Evolutionary conservation across 1,140 invertebrate genomes (phyloP).

Genomic region (Drosophila virilis): DNA sequence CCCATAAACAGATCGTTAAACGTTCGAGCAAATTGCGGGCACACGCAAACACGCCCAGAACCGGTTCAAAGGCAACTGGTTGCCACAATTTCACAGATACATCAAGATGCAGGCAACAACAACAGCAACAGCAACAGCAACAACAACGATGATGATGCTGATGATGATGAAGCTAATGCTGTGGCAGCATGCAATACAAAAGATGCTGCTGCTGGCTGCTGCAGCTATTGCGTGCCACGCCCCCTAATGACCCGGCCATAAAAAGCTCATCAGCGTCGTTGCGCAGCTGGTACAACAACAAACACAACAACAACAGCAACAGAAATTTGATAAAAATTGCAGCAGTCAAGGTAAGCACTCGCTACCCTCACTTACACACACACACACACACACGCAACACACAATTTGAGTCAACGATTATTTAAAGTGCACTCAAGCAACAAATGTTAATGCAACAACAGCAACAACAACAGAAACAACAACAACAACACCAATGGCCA

Average conservation of each 20-base stretch:
- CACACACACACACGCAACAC: slow-evolving; percentile 49
- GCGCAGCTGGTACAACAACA: slow-evolving; percentile 37
- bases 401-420: slow-evolving; percentile 78
- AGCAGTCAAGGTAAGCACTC: slow-evolving; percentile 44
- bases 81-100: slow-evolving; percentile 44
- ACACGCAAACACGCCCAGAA: slow-evolving; percentile 72
- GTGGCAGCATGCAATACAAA: slow-evolving; percentile 60
- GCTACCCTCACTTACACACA: not conserved
- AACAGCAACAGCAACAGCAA: not conserved
- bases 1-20: slow-evolving; percentile 79
- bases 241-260: slow-evolving; percentile 76
- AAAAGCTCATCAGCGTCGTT: slow-evolving; percentile 78
- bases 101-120: slow-evolving; percentile 55
- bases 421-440: slow-evolving; percentile 78
- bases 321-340: slow-evolving; percentile 80
- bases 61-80: slow-evolving; percentile 44
- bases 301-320: slow-evolving; percentile 28
- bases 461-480: slow-evolving; percentile 24
- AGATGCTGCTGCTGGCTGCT: slow-evolving; percentile 44
- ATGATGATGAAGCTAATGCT: slow-evolving; percentile 66
- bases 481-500: slow-evolving; percentile 23
- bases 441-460: slow-evolving; percentile 70
- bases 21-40: slow-evolving; percentile 71
- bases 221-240: slow-evolving; percentile 57
- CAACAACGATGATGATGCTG: slow-evolving; percentile 10